These are phyloP conservation scores for Zaprionus capensis DNA, from an alignment of 1,140 invertebrate genomes.

Conservation along the genomic window DNA sequence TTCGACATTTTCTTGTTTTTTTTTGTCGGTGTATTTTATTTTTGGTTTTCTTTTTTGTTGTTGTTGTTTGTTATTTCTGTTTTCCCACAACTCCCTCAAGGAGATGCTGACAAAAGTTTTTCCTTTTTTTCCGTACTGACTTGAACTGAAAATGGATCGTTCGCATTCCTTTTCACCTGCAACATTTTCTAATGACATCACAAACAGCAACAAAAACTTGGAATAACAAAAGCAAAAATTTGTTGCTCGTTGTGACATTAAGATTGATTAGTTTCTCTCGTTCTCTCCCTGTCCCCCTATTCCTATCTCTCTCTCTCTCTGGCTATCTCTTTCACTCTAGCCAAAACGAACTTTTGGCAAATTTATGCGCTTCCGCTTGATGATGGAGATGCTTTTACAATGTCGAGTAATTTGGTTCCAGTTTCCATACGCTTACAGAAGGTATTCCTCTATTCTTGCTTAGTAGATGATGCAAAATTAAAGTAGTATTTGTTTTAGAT, in stretches of 20 bases:
- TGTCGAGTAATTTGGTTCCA: conserved; percentile 41
- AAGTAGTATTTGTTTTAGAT: background rate
- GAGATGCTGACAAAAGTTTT: conserved; percentile 48
- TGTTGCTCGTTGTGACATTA: conserved; percentile 69
- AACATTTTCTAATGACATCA: conserved; percentile 81
- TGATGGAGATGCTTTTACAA: conserved; percentile 59
- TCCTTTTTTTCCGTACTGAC: conserved; percentile 25
- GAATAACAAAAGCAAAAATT: conserved; percentile 58
- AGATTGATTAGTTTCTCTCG: conserved; percentile 78
- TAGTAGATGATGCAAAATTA: too few species aligned
- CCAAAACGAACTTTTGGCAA: conserved; percentile 53
- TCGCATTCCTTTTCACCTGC: conserved; percentile 76
- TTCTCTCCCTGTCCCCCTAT: background rate
- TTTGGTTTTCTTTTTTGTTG: conserved; percentile 11
- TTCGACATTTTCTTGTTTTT: conserved; percentile 34
- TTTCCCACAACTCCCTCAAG: conserved; percentile 19
- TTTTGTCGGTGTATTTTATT: conserved; percentile 10
- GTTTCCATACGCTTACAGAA: conserved; percentile 20
- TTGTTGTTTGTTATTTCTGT: conserved; percentile 9
- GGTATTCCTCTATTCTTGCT: background rate
- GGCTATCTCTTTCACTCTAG: background rate
- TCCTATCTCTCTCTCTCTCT: background rate
- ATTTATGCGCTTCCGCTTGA: conserved; percentile 61
- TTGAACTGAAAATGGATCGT: conserved; percentile 60
- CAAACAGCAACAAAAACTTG: conserved; percentile 53